A percentile compares a stretch with the other conserved stretches of the same genome.
These are phyloP conservation scores for Morpho achilles DNA, from an alignment of 2,888 invertebrate species.

Conservation along the genomic window DNA sequence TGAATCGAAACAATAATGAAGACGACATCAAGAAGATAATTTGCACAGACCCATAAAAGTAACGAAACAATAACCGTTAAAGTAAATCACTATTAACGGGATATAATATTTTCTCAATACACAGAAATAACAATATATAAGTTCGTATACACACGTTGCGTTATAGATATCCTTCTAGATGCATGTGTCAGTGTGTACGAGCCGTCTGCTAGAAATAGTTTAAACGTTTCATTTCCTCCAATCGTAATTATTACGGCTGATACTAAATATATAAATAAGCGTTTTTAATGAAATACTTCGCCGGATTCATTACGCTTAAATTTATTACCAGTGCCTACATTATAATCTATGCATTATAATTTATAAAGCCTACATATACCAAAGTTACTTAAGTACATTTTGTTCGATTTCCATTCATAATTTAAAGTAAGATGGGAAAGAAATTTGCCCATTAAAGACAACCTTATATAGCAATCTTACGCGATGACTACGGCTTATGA, in stretches of 20 bases:
- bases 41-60: conserved; percentile 43
- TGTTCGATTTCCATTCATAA: conserved; percentile 66
- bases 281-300: conserved; percentile 68
- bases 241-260: conserved; percentile 47
- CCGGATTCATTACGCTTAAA: conserved; percentile 58
- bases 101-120: conserved; percentile 23
- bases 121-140: conserved; percentile 55
- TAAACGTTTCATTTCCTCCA: conserved; percentile 26
- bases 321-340: conserved; percentile 66
- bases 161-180: conserved; percentile 17
- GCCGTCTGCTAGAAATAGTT: conserved; percentile 36
- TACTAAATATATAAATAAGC: conserved; percentile 66
- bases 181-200: conserved; percentile 44
- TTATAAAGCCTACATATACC: conserved; percentile 78
- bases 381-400: conserved; percentile 77
- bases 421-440: conserved; percentile 49
- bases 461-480: conserved; percentile 61
- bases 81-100: conserved; percentile 34
- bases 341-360: conserved; percentile 74
- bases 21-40: conserved; percentile 27
- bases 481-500: conserved; percentile 47
- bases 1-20: conserved; percentile 35
- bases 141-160: conserved; percentile 66
- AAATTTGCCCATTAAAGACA: conserved; percentile 62
- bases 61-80: conserved; percentile 39